Percentiles rank a stretch among this genome's conserved stretches.
phyloP scores from a whole-genome alignment of 2,797 vertebrate genomes.

The Notamacropus eugenii region DNA sequence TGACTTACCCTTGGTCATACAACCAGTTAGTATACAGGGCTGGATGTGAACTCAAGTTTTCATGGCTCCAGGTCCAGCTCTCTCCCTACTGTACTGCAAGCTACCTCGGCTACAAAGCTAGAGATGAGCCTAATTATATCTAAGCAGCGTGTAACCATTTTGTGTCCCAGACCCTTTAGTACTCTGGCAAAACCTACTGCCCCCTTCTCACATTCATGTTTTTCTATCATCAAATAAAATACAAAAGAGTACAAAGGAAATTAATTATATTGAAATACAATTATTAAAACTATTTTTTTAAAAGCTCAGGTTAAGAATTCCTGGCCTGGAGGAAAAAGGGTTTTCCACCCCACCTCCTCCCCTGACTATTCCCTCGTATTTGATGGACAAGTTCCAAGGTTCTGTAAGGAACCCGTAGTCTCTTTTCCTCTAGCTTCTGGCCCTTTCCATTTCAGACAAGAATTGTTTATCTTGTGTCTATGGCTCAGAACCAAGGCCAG shows the following conservation, averaged over 20 bases:
- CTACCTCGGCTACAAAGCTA: not conserved
- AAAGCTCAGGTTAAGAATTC: not conserved
- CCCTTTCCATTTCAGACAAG: not conserved
- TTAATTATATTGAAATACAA: not conserved
- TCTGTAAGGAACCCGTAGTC: not conserved
- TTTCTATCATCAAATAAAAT: not conserved
- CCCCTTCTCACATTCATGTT: not conserved
- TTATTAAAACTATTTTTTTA: not conserved
- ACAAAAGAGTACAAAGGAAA: not conserved
- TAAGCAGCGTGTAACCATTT: not conserved
- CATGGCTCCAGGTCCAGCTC: not conserved
- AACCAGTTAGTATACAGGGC: not conserved
- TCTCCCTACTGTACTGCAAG: not conserved
- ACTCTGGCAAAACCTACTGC: not conserved
- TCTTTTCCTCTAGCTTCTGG: not conserved
- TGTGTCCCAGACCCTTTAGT: not conserved
- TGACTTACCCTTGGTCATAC: not conserved
- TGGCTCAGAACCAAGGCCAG: conserved; percentile 39
- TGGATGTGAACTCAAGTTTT: not conserved
- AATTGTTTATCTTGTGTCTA: conserved; percentile 67
- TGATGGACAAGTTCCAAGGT: not conserved
- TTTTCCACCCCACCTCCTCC: not conserved
- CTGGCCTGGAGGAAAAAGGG: not conserved
- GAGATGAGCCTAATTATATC: not conserved
- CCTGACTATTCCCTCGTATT: not conserved